Conservation (phyloP, 2,113 vertebrate genomes). For the Micromys minutus region DNA sequence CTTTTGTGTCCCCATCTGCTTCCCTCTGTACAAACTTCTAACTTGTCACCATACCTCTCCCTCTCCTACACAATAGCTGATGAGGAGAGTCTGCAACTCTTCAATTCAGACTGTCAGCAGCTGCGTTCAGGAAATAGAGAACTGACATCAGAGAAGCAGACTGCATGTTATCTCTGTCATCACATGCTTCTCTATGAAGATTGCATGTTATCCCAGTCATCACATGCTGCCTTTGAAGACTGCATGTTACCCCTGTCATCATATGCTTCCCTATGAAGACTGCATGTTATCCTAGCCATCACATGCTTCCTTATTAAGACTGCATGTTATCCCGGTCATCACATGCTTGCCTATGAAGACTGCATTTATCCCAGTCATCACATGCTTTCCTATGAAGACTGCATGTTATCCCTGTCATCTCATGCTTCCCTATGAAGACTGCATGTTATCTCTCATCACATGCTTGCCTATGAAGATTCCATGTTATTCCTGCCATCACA, state of each 20-base stretch:
- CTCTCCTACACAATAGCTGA: slow-evolving; percentile 21
- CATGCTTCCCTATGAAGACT: no score
- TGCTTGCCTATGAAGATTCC: background rate
- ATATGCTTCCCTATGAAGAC: background rate
- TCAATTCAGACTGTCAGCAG: slow-evolving; percentile 72
- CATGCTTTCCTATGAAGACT: background rate
- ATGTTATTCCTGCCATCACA: no score
- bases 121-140: background rate
- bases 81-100: slow-evolving; percentile 55
- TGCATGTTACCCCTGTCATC: slow-evolving; percentile 37
- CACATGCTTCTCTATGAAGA: background rate
- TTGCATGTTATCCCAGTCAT: no score
- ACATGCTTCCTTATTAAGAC: no score
- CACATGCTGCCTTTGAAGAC: no score
- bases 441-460: background rate
- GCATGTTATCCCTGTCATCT: no score
- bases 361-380: no score
- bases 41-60: slow-evolving; percentile 30
- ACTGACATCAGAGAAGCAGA: background rate
- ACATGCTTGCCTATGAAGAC: background rate
- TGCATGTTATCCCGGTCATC: slow-evolving; percentile 37
- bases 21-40: rapidly evolving
- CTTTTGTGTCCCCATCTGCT: slow-evolving; percentile 28
- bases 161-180: slow-evolving; percentile 36
- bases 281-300: no score